Base-by-base conservation (phyloP, 1,140 invertebrate genomes). In the Cylas formicarius region DNA sequence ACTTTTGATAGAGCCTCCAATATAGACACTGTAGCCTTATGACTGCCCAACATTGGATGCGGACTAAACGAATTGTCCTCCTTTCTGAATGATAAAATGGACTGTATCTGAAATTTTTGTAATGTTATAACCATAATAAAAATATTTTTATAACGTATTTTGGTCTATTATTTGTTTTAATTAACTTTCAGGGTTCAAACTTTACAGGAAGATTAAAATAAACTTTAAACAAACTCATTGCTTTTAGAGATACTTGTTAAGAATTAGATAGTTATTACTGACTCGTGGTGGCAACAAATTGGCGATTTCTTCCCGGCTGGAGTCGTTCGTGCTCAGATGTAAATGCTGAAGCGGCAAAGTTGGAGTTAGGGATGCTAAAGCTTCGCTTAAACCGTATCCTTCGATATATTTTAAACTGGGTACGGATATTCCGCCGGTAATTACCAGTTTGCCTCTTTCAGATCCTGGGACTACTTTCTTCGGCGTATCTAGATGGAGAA, bases 21-120 rank as follows among this genome's bases (percentile, higher is more conserved):
- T 9, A 73, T 72, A 38, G 71, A 67, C 2, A 77, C 68, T 0
- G 76, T 77, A 0, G 70, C 70, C 43, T 71, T 64, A 36, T 75
- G 74, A 55, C 74, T 77, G 18, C 67, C 71, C 46, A 77, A 67
- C 45, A 71, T 71, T 34, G 70, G 73, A 51, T 80, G 77, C 33
- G 78, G 76, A 44, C 76, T 77, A 49, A 80, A 80, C 0, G 75
- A 78, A 40, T 73, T 73, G 47, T 80, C 76, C 18, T 54, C 62
- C 58, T 75, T 76, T 7, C 70, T 66, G 55, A 75, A 80, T 0
- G 72, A 71, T 1, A 78, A 53, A 1, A 80, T 63, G 8, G 70
- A 69, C 65, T 78, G 76, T n/a, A 80, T 71, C 70, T 76, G 32
- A 67, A 61, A 20, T 37, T 36, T 22, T 14, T 45, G 22, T 3